Evolutionary conservation across 2,113 vertebrate genomes (phyloP).

Genomic region (Morone chrysops): DNA sequence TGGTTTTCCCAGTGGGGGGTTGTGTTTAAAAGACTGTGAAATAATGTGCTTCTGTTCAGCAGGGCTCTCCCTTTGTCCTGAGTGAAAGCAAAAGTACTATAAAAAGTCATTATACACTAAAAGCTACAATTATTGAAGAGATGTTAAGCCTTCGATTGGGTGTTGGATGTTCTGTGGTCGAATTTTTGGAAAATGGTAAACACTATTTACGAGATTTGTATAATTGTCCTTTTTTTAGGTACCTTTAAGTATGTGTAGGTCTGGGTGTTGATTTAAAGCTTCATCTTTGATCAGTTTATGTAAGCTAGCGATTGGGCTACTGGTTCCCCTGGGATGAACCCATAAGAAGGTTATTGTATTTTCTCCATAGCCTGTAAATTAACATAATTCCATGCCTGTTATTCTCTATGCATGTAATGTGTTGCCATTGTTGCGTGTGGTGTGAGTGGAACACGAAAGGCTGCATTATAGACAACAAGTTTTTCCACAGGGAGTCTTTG

Average conservation of each 20-base stretch:
- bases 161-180: background rate
- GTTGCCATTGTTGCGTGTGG: background rate
- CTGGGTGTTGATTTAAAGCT: background rate
- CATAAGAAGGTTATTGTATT: constrained; percentile 16
- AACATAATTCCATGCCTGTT: background rate
- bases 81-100: constrained; percentile 32
- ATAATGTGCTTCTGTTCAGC: constrained; percentile 51
- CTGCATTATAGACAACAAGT: constrained; percentile 16
- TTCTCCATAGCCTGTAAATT: constrained; percentile 16
- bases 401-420: constrained; percentile 13
- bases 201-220: background rate
- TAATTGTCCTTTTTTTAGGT: background rate
- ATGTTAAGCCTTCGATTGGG: constrained; percentile 48
- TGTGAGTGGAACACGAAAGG: constrained; percentile 7
- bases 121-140: constrained; percentile 59
- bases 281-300: constrained; percentile 23
- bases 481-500: constrained; percentile 42
- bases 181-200: constrained; percentile 5
- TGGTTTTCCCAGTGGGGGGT: constrained; percentile 57
- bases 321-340: background rate
- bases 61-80: constrained; percentile 31
- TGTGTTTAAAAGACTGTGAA: constrained; percentile 62
- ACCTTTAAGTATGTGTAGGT: background rate
- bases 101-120: constrained; percentile 65
- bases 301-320: too few species aligned